Evolutionary conservation across 2,113 vertebrate species (phyloP).

Genomic region (Patagioenas fasciata): DNA sequence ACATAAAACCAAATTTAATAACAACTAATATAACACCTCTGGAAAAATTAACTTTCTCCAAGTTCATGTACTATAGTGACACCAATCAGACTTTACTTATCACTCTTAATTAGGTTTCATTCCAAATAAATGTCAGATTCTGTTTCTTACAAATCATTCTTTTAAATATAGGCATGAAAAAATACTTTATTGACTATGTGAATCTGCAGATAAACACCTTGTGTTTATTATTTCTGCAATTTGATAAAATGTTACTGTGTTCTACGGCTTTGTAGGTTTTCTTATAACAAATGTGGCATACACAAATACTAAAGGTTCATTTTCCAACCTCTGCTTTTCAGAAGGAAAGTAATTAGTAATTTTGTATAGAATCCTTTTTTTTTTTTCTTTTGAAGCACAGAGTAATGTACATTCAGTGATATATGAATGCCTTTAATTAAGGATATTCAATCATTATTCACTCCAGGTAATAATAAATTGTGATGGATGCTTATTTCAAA

Average conservation of each 20-base stretch:
- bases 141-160: background rate
- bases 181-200: background rate
- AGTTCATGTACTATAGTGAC: background rate
- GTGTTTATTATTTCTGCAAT: background rate
- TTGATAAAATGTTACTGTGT: background rate
- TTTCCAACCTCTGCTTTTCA: background rate
- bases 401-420: background rate
- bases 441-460: slow-evolving; percentile 7
- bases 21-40: background rate
- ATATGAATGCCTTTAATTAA: slow-evolving; percentile 20
- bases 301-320: background rate
- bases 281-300: background rate
- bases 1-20: background rate
- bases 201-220: background rate
- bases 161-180: background rate
- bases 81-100: background rate
- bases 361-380: background rate
- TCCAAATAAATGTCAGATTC: background rate
- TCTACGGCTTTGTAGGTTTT: background rate
- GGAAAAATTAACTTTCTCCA: background rate
- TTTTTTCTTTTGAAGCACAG: background rate
- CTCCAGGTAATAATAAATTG: background rate
- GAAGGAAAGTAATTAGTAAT: background rate
- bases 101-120: background rate
- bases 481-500: background rate